phyloP scores from a whole-genome alignment of 2,797 vertebrate species.

The Rhabdomys pumilio region DNA sequence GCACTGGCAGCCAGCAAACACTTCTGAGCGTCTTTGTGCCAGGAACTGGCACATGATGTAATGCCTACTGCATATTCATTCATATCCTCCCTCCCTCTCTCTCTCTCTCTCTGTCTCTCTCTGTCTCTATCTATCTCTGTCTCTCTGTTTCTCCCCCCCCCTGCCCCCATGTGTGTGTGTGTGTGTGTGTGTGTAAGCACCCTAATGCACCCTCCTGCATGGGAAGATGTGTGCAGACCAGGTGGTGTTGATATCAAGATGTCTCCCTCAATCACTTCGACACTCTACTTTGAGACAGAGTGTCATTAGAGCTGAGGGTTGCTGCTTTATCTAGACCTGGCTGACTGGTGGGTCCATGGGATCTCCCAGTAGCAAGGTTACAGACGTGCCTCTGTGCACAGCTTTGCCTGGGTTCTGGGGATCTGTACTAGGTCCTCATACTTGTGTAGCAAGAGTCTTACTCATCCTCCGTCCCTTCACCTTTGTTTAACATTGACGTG shows the following conservation, averaged over 20 bases:
- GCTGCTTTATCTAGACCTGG: background rate
- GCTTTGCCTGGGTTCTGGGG: background rate
- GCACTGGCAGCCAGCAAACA: conserved; percentile 18
- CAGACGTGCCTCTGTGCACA: background rate
- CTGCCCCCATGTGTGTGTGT: background rate
- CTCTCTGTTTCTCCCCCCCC: too few relatives aligned
- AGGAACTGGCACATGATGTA: background rate
- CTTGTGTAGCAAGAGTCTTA: background rate
- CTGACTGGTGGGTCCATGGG: background rate
- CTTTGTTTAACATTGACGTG: conserved; percentile 45
- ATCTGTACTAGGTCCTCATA: background rate
- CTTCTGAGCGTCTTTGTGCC: conserved; percentile 65
- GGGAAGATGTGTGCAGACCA: background rate
- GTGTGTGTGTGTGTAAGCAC: background rate
- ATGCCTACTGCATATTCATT: background rate
- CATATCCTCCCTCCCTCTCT: too few relatives aligned
- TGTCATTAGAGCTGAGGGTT: background rate
- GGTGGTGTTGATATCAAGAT: too few relatives aligned
- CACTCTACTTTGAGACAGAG: background rate
- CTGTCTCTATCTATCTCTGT: too few relatives aligned
- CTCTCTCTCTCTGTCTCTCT: too few relatives aligned
- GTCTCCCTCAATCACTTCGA: background rate
- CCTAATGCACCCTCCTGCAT: background rate
- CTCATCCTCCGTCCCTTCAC: background rate
- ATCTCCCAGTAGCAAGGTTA: too few relatives aligned